These are phyloP conservation scores for Lanistes nyassanus DNA, from an alignment of 1,140 invertebrate genomes.

Conservation along the genomic window DNA sequence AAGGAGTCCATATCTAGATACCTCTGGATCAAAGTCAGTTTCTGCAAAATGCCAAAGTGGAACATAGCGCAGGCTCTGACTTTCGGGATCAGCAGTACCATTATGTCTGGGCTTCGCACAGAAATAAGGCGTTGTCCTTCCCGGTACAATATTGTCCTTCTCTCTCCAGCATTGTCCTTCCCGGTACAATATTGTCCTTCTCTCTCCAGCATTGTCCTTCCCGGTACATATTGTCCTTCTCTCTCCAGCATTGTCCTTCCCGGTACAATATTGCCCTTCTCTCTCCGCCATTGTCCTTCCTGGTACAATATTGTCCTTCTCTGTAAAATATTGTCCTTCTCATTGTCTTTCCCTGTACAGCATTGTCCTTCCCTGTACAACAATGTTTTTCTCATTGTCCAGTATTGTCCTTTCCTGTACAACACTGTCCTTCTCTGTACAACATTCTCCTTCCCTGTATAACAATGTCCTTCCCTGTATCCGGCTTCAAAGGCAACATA, in stretches of 20 bases:
- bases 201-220: background rate
- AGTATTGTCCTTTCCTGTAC: too few relatives aligned
- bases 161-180: background rate
- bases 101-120: too few relatives aligned
- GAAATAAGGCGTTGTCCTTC: too few relatives aligned
- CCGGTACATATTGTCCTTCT: background rate
- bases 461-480: background rate
- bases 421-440: background rate
- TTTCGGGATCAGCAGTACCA: too few relatives aligned
- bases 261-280: too few relatives aligned
- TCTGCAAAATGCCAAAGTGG: too few relatives aligned
- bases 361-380: background rate
- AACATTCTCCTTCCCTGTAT: slow-evolving; percentile 2
- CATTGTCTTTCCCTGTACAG: background rate
- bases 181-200: background rate
- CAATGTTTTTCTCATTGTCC: background rate
- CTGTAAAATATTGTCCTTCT: background rate
- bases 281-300: too few relatives aligned
- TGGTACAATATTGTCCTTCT: background rate
- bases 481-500: background rate
- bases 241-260: background rate
- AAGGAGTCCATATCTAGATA: too few relatives aligned
- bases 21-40: too few relatives aligned
- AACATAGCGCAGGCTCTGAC: too few relatives aligned
- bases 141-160: too few relatives aligned